A percentile compares a stretch with the other conserved stretches of the same genome.
phyloP scores from a whole-genome alignment of 2,888 invertebrate genomes.

The Cloeon dipterum region DNA sequence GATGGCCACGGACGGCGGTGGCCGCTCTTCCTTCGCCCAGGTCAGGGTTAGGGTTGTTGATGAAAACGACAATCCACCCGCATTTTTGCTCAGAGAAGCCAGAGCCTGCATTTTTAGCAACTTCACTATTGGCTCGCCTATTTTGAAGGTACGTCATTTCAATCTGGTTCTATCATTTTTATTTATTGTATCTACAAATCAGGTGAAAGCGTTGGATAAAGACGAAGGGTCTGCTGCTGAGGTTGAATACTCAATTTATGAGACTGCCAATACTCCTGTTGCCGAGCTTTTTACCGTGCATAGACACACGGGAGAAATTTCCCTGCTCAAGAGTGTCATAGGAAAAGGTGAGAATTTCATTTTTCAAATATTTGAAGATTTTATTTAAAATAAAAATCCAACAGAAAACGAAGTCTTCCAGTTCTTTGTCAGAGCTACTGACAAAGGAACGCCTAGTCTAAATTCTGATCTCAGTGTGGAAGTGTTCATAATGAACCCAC shows the following conservation, averaged over 20 bases:
- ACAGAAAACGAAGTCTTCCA: conserved; percentile 55
- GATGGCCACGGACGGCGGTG: conserved; percentile 61
- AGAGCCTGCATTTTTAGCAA: conserved; percentile 44
- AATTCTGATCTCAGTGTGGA: conserved; percentile 64
- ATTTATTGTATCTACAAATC: too few relatives aligned
- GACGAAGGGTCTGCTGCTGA: conserved; percentile 52
- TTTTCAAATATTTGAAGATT: too few relatives aligned
- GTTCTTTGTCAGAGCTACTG: conserved; percentile 73
- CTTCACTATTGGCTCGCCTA: conserved; percentile 27
- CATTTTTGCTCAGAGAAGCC: conserved; percentile 52
- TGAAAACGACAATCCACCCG: conserved; percentile 63
- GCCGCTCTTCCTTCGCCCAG: conserved; percentile 46
- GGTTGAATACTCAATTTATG: conserved; percentile 55
- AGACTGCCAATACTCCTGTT: conserved; percentile 34
- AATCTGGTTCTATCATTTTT: too few relatives aligned
- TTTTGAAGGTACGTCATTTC: conserved; percentile 34
- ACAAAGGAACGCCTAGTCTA: conserved; percentile 44
- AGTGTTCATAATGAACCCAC: conserved; percentile 48
- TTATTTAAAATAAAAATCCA: too few relatives aligned
- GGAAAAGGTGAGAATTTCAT: conserved; percentile 22
- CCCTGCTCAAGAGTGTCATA: conserved; percentile 34
- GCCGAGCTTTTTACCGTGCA: conserved; percentile 53
- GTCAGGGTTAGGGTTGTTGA: conserved; percentile 63
- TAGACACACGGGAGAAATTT: conserved; percentile 46
- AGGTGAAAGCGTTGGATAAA: conserved; percentile 47